Evolutionary conservation across 1,140 invertebrate species (phyloP), one percentile per base, ranked within the genome.

Genomic region (Drosophila melanica): DNA sequence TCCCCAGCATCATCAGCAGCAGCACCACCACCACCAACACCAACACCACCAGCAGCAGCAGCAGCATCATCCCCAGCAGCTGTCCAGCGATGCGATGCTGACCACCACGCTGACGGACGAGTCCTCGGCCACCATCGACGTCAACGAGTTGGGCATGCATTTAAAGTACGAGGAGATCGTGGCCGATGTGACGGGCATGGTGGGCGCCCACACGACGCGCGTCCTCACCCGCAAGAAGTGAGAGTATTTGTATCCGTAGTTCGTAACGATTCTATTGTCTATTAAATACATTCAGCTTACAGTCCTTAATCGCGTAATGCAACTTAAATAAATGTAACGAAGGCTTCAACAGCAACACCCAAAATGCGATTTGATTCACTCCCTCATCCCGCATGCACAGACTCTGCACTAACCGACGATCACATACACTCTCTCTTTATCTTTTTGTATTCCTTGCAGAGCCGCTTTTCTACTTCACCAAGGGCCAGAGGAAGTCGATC

Each of bases 141-240:
- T 91, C 18, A 75, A 70, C 11, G 78, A 91, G 23, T 53, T 91
- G 57, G 90, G 86, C 20, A 91, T 91, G 86, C 90, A 91, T 77
- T 85, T 91, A 37, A 91, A 91, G 48, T 91, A 91, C 54, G 90
- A 91, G 57, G 90, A 91, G 54, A 91, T 91, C 30, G 90, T 91
- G 23, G 90, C 90, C 10, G 87, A 91, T 75, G 90, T 91, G 0
- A 91, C 90, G 2, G 86, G 85, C 48, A 86, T 86, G 27, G 78
- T 72, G 41, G 75, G 74, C 2, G 48, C 37, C 45, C 39, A 68
- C 69, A 45, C 45, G 7, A 37, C 59, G 3, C 74, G 84, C 5
- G 73, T 89, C 5, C 54, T 82, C 9, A 68, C 45, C 8, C 84
- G 79, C 11, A 60, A 81, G 44, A 87, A 87, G 72, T 86, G 62